Evolutionary conservation across 2,797 vertebrate species (phyloP), one percentile per base, ranked within the genome.

Genomic region (Pipistrellus pipistrellus): DNA sequence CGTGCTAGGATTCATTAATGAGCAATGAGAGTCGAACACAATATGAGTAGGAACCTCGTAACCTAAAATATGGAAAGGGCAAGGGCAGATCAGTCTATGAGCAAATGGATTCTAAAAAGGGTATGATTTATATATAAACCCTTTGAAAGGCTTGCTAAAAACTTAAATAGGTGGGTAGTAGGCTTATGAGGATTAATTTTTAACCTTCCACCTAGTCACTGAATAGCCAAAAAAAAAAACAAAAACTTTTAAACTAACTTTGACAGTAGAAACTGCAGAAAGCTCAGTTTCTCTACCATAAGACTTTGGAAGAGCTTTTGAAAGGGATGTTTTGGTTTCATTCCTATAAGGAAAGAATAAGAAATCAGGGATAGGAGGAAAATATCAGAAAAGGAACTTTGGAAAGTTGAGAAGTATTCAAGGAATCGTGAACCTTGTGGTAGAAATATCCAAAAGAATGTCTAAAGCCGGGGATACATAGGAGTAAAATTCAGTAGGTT

Each of bases 161-260:
- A 41, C 11, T 76, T 84, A 76, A 89, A 66, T 32, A 85, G 57
- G 18, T 3, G 27, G 20, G 64, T 48, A n/a, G 2, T 57, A 78
- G 32, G 90, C 51, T 93, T 80, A 88, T 57, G 20, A 73, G 62
- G 71, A 82, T 93, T 86, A 95, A 83, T 82, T 69, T 75, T 88
- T 94, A 96, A 94, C 20, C 71, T 85, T 30, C 8, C 80, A 21
- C 10, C n/a, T 64, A 35, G 57, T 73, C 48, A 86, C 18, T 94
- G 44, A 91, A 78, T 83, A 91, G 94, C 91, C 66, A 35, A 35
- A 35, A 35, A 41, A 41, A 41, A 41, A 6, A 41, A 94, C 83
- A 87, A 0, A 13, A 1, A 41, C 11, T 72, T 88, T 93, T 85
- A 59, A 78, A 68, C 78, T 83, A 86, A 89, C 41, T 10, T 41